Conservation (phyloP, 2,888 invertebrate genomes). For the Mamestra brassicae region DNA sequence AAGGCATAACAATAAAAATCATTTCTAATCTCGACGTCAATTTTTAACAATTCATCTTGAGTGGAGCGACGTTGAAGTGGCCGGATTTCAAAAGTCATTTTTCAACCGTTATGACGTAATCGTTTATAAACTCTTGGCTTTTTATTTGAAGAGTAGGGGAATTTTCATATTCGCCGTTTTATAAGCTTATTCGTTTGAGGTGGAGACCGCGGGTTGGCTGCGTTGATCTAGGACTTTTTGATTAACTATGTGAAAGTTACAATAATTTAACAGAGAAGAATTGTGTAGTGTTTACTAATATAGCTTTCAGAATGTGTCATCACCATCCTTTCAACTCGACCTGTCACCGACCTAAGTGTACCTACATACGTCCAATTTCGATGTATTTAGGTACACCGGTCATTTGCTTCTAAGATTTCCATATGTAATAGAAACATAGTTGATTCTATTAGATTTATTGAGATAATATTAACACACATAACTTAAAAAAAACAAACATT, state of each 20-base stretch:
- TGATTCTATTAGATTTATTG: too few relatives aligned
- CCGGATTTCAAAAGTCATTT: constrained; percentile 85
- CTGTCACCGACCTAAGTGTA: too few relatives aligned
- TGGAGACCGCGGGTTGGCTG: constrained; percentile 33
- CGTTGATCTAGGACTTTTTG: constrained; percentile 29
- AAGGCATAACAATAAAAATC: constrained; percentile 66
- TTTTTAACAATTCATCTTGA: constrained; percentile 85
- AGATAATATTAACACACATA: too few relatives aligned
- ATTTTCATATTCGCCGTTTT: constrained; percentile 85
- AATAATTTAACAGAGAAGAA: background rate
- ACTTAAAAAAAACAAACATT: too few relatives aligned
- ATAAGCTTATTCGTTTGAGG: constrained; percentile 74
- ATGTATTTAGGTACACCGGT: too few relatives aligned
- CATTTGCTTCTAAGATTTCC: too few relatives aligned
- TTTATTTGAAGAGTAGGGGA: constrained; percentile 84
- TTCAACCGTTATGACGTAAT: constrained; percentile 87
- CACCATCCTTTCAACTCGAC: too few relatives aligned
- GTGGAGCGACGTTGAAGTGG: constrained; percentile 76
- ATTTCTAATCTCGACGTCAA: constrained; percentile 78
- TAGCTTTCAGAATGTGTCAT: too few relatives aligned
- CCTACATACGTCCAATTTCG: too few relatives aligned
- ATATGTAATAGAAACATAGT: too few relatives aligned
- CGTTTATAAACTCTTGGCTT: constrained; percentile 85
- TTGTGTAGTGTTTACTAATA: background rate
- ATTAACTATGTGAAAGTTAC: background rate